A percentile compares a stretch with the other conserved stretches of the same genome.
These are phyloP conservation scores for Tinea pellionella DNA, from an alignment of 2,888 invertebrate species.

Conservation along the genomic window DNA sequence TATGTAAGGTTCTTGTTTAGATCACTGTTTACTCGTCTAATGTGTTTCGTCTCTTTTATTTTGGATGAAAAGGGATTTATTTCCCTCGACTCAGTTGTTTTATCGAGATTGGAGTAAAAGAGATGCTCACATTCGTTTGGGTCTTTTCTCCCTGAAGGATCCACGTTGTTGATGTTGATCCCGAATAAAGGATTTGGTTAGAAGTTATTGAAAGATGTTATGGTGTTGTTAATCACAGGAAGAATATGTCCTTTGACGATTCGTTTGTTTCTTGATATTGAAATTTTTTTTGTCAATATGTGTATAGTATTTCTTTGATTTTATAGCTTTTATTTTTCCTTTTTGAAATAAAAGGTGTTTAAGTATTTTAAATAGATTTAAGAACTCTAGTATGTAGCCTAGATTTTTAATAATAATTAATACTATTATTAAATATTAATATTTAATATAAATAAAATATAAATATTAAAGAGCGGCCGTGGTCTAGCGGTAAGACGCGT, in stretches of 20 bases:
- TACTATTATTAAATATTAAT: no score
- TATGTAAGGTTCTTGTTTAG: constrained; percentile 10
- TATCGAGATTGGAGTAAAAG: constrained; percentile 8
- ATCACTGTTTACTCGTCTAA: constrained; percentile 13
- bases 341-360: no score
- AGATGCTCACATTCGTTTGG: neutral
- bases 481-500: no score
- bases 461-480: no score
- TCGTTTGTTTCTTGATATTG: no score
- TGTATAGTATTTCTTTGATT: no score
- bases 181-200: neutral
- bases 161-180: neutral
- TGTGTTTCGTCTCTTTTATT: constrained; percentile 10
- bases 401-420: no score
- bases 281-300: no score
- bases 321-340: no score
- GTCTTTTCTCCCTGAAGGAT: neutral
- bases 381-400: no score
- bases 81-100: constrained; percentile 1
- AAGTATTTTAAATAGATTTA: no score
- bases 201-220: neutral
- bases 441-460: no score
- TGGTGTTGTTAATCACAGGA: neutral
- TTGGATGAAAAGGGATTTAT: constrained; percentile 10
- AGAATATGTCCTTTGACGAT: neutral